Percentiles rank a stretch among this genome's conserved stretches.
These are phyloP conservation scores for Elegia similella DNA, from an alignment of 2,888 invertebrate genomes.

Conservation along the genomic window DNA sequence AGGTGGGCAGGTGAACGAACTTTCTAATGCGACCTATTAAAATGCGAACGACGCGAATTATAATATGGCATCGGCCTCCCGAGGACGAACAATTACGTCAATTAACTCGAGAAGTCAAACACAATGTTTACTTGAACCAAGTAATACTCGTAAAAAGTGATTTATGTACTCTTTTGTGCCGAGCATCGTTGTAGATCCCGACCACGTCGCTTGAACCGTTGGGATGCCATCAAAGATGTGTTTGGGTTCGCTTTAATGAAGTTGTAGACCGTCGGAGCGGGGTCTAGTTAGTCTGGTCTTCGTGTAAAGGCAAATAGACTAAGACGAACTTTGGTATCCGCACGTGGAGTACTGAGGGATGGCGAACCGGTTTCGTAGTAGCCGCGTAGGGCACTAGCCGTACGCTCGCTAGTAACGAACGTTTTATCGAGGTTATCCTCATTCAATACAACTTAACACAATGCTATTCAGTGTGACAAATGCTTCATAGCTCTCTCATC, in stretches of 20 bases:
- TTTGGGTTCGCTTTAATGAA: slow-evolving; percentile 10
- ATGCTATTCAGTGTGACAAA: slow-evolving; percentile 12
- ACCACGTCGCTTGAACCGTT: slow-evolving; percentile 32
- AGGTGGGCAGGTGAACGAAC: slow-evolving; percentile 12
- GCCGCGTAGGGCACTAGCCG: slow-evolving; percentile 65
- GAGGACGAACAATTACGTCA: slow-evolving; percentile 24
- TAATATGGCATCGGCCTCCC: slow-evolving; percentile 18
- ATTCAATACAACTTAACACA: slow-evolving; percentile 12
- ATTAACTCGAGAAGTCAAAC: slow-evolving; percentile 18
- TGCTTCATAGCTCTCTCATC: background rate
- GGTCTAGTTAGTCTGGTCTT: slow-evolving; percentile 23
- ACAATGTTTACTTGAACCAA: slow-evolving; percentile 25
- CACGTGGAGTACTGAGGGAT: slow-evolving; percentile 62
- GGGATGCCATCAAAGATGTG: slow-evolving; percentile 8
- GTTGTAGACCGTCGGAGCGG: slow-evolving; percentile 24
- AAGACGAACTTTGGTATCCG: slow-evolving; percentile 69
- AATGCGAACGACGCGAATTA: background rate
- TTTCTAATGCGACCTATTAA: slow-evolving; percentile 3
- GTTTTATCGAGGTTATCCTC: slow-evolving; percentile 39
- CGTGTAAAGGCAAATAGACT: slow-evolving; percentile 61
- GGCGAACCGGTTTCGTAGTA: slow-evolving; percentile 66
- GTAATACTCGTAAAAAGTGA: slow-evolving; percentile 54
- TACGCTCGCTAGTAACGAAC: slow-evolving; percentile 40
- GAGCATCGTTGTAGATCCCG: slow-evolving; percentile 38
- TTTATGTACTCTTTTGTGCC: slow-evolving; percentile 56